Base-by-base conservation (phyloP, 2,888 invertebrate species). In the Coenonympha arcania region DNA sequence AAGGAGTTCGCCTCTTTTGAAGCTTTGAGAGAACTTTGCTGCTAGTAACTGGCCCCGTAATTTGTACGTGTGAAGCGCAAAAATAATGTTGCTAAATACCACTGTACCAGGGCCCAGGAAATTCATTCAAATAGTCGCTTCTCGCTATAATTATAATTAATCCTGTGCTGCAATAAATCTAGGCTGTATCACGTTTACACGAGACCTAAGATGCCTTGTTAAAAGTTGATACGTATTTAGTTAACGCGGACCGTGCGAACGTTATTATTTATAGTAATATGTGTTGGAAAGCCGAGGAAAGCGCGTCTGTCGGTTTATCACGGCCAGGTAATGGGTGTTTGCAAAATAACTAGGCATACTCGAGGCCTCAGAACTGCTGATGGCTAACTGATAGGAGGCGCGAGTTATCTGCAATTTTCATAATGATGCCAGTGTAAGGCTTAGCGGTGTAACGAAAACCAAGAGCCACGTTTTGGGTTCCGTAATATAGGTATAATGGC, bases 221-320 rank as follows among this genome's bases (percentile, higher is more conserved):
- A 65, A 76, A 75, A 78, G 77, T 60, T 65, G 69, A 67, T 68
- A 68, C 66, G 64, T 67, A 68, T 71, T 70, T 73, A 77, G 75
- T 74, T 67, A 68, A 71, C 65, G 52, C 52, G 55, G 57, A 50
- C 64, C 71, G 73, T 77, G 75, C 67, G 75, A 73, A 76, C 68
- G 69, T 69, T 73, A 76, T 77, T 76, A 78, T 79, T 76, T 75
- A 78, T 76, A 71, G 72, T 54, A 19, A 55, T 49, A 57, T 57
- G 56, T 52, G 63, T 44, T 72, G 67, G 77, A 77, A 76, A 79
- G 77, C 68, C 61, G 65, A 66, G 66, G 78, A 79, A 78, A 80
- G 79, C 65, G 48, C 58, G 62, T 62, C 59, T 62, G 62, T 61
- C 50, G 26, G 28, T 42, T 51, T 49, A 49, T 51, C 48, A 46